These are phyloP conservation scores for Bostrychus sinensis DNA, from an alignment of 2,113 vertebrate genomes.

Conservation along the genomic window DNA sequence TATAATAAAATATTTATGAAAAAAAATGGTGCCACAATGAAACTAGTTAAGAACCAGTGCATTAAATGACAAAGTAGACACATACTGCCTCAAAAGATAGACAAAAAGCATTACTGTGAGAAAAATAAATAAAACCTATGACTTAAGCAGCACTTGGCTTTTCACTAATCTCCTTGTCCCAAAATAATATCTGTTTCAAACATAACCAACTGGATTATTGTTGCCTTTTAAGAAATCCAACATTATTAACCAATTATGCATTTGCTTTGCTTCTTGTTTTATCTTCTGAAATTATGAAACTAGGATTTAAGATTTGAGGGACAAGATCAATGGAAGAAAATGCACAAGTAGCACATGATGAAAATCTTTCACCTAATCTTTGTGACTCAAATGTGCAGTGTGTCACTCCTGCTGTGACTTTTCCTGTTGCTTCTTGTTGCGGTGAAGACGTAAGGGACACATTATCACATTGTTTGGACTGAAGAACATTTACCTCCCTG, in stretches of 20 bases:
- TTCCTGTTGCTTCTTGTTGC: slow-evolving; percentile 13
- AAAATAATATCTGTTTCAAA: slow-evolving; percentile 23
- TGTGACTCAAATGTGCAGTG: slow-evolving; percentile 12
- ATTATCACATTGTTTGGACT: slow-evolving; percentile 52
- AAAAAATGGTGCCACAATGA: too few species aligned
- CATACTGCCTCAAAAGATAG: too few species aligned
- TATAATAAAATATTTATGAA: too few species aligned
- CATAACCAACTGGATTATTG: slow-evolving; percentile 18
- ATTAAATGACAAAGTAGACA: too few species aligned
- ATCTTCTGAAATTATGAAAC: slow-evolving; percentile 42
- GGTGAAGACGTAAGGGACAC: slow-evolving; percentile 35
- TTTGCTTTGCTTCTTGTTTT: slow-evolving; percentile 14
- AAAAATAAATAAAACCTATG: too few species aligned
- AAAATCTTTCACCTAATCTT: slow-evolving; percentile 29
- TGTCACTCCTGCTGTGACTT: slow-evolving; percentile 24
- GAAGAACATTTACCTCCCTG: slow-evolving; percentile 42
- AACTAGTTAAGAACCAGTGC: too few species aligned
- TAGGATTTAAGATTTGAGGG: slow-evolving; percentile 22
- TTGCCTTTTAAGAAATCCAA: slow-evolving; percentile 33
- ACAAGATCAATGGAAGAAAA: slow-evolving; percentile 29
- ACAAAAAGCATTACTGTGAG: too few species aligned
- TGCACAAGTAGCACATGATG: slow-evolving; percentile 12
- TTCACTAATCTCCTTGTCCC: too few species aligned
- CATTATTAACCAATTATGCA: slow-evolving; percentile 30
- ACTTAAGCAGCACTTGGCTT: too few species aligned